Conservation (phyloP, 2,797 vertebrate species). For the Neomorphus geoffroyi region DNA sequence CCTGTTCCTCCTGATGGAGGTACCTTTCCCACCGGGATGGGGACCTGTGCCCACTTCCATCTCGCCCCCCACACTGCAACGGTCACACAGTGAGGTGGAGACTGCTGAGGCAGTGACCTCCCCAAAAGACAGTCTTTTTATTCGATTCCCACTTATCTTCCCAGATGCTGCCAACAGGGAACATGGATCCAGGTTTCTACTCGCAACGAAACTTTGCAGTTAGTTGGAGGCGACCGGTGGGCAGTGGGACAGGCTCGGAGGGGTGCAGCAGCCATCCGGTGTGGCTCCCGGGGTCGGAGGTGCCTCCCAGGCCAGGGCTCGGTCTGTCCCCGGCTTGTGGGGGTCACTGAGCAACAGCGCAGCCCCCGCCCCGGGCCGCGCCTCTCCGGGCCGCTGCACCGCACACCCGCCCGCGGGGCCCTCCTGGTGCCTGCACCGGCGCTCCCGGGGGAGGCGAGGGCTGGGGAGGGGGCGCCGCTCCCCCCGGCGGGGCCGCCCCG, state of each 20-base stretch:
- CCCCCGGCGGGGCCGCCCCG: no score
- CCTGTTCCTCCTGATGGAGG: background rate
- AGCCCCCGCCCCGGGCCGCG: no score
- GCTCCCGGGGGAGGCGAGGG: background rate
- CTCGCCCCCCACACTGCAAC: background rate
- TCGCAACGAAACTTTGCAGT: background rate
- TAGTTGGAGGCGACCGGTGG: no score
- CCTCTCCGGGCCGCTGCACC: no score
- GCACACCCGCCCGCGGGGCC: no score
- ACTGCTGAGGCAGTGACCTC: background rate
- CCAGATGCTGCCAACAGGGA: background rate
- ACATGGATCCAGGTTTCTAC: background rate
- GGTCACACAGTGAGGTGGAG: fast-evolving
- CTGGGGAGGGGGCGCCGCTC: background rate
- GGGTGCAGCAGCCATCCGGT: fast-evolving
- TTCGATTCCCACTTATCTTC: no score
- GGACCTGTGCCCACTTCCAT: background rate
- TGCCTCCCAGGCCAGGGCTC: no score
- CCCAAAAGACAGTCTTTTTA: background rate
- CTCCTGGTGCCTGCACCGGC: no score
- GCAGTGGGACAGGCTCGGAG: no score
- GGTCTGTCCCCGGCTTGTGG: no score
- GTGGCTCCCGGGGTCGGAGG: background rate
- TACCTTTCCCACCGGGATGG: background rate
- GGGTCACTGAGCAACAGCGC: no score